These are phyloP conservation scores for Potamilus streckersoni DNA, from an alignment of 1,140 invertebrate species.

Conservation along the genomic window DNA sequence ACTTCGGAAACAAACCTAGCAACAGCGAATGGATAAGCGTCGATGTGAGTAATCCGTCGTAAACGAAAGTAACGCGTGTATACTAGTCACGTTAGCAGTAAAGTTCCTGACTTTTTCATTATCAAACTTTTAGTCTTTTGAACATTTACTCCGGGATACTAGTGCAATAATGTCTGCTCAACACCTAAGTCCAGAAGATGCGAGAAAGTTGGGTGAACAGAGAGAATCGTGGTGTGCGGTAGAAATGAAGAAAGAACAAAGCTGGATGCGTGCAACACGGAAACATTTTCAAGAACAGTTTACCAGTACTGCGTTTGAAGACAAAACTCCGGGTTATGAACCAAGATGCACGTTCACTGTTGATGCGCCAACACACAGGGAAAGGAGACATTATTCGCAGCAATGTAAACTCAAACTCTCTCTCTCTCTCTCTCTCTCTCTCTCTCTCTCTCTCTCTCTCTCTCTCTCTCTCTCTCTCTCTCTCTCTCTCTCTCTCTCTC, in stretches of 20 bases:
- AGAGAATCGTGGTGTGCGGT: conserved; percentile 61
- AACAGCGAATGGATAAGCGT: conserved; percentile 38
- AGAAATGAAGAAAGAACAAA: conserved; percentile 58
- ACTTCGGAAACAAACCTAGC: conserved; percentile 12
- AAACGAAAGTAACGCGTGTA: no score
- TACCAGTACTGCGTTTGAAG: conserved; percentile 45
- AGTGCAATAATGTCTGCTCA: neutral
- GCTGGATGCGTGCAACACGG: conserved; percentile 52
- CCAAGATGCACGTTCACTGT: conserved; percentile 51
- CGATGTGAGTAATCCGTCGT: conserved; percentile 10
- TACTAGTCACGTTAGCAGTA: no score
- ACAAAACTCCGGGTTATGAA: conserved; percentile 33
- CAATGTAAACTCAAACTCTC: conserved; percentile 40
- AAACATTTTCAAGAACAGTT: conserved; percentile 47
- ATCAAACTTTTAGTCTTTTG: no score
- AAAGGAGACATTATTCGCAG: conserved; percentile 50
- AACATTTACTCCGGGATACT: no score
- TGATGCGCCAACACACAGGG: conserved; percentile 49
- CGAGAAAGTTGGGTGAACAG: conserved; percentile 35
- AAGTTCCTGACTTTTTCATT: no score
- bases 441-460: no score
- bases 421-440: no score
- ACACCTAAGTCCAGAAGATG: conserved; percentile 36
- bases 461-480: no score
- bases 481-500: no score